Conservation (phyloP, 2,888 invertebrate species). For the Tiphia femorata region DNA sequence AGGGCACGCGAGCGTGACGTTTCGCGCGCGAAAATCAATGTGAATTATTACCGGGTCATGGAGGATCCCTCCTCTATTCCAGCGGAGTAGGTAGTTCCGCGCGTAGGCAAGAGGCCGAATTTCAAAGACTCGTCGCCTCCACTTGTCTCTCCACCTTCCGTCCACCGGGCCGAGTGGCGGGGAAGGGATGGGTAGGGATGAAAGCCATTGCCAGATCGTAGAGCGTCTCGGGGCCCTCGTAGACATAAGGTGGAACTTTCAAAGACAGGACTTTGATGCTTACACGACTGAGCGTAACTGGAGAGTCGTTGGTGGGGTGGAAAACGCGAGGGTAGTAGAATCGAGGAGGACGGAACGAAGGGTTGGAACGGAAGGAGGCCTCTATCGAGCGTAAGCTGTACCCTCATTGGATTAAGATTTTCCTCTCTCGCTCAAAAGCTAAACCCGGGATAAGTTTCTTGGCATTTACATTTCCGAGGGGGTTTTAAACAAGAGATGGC, state of each 20-base stretch:
- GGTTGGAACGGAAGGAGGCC: not conserved
- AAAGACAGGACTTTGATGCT: constrained; percentile 3
- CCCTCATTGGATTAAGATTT: constrained; percentile 32
- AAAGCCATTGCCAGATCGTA: not conserved
- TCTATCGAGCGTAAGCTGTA: constrained; percentile 24
- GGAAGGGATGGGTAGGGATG: not conserved
- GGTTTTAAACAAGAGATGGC: constrained; percentile 3
- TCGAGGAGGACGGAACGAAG: not conserved
- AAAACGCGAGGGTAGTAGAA: too few species aligned
- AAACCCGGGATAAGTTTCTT: constrained; percentile 24
- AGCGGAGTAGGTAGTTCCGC: not conserved
- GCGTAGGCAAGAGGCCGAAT: not conserved
- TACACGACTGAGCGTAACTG: constrained; percentile 10
- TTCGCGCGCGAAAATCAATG: not conserved
- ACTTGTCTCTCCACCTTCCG: not conserved
- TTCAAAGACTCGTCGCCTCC: not conserved
- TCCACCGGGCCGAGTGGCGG: not conserved
- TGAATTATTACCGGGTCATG: not conserved
- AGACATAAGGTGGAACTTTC: not conserved
- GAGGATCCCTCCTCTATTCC: too few species aligned
- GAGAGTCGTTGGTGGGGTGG: too few species aligned
- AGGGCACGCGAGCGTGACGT: not conserved
- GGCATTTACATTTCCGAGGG: constrained; percentile 25
- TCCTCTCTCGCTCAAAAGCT: constrained; percentile 8
- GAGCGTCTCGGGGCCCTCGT: not conserved